A percentile compares a stretch with the other conserved stretches of the same genome.
phyloP scores from a whole-genome alignment of 2,888 invertebrate species.

The Gymnoscelis rufifasciata region DNA sequence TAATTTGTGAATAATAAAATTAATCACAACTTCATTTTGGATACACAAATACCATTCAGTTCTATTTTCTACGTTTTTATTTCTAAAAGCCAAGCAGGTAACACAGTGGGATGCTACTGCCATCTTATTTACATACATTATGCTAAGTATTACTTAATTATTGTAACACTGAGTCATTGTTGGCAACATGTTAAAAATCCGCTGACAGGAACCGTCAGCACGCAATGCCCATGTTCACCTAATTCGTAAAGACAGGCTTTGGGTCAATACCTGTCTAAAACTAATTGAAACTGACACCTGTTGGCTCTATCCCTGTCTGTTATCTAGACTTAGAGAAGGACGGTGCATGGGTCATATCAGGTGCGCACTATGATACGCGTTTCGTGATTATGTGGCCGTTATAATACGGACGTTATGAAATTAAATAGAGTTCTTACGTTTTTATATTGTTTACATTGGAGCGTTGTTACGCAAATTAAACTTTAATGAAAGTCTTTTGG shows the following conservation, averaged over 20 bases:
- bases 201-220: conserved; percentile 28
- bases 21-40: too few species aligned
- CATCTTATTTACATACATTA: conserved; percentile 13
- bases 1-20: too few species aligned
- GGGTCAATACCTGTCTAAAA: conserved; percentile 30
- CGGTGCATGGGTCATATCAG: conserved; percentile 1
- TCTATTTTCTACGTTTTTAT: too few species aligned
- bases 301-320: conserved; percentile 18
- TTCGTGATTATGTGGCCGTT: not conserved
- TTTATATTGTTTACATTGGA: too few species aligned
- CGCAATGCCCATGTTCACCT: conserved; percentile 43
- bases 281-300: conserved; percentile 27
- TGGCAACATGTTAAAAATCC: conserved; percentile 13
- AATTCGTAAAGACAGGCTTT: conserved; percentile 47
- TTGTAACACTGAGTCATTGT: conserved; percentile 4
- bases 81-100: too few species aligned
- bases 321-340: conserved; percentile 17
- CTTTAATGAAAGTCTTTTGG: too few species aligned
- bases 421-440: too few species aligned
- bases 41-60: too few species aligned
- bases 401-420: not conserved
- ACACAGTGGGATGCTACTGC: too few species aligned
- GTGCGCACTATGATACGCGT: conserved; percentile 16
- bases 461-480: too few species aligned
- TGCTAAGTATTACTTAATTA: too few species aligned